Evolutionary conservation across 2,113 vertebrate genomes (phyloP).

Genomic region (Eonycteris spelaea): DNA sequence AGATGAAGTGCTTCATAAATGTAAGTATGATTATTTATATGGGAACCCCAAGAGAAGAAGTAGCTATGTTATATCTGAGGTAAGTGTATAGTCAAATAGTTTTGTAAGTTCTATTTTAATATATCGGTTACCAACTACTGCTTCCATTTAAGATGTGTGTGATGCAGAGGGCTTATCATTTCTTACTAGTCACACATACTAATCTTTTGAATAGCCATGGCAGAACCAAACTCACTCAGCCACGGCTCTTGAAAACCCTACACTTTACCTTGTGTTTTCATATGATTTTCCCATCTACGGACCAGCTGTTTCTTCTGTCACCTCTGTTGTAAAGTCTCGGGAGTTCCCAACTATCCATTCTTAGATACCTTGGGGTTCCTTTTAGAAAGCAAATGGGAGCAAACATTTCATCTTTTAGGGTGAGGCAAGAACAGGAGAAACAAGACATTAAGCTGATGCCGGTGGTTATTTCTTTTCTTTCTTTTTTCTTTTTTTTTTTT

Average conservation of each 20-base stretch:
- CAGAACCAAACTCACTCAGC: neutral
- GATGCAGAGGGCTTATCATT: neutral
- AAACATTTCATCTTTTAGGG: neutral
- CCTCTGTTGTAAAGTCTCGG: neutral
- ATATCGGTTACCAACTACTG: neutral
- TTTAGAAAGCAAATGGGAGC: neutral
- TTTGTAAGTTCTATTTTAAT: neutral
- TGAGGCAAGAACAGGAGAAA: neutral
- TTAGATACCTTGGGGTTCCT: neutral
- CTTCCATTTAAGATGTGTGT: neutral
- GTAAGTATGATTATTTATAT: neutral
- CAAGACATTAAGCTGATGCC: neutral
- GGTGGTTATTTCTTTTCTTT: no score
- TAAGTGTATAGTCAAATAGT: neutral
- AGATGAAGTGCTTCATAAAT: neutral
- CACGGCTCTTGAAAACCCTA: neutral
- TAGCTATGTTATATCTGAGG: neutral
- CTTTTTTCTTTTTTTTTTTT: no score
- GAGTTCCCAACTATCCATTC: neutral
- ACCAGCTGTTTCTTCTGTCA: neutral
- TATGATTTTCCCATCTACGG: neutral
- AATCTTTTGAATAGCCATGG: neutral
- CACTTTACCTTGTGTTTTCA: neutral
- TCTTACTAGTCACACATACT: neutral
- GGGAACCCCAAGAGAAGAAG: neutral